phyloP scores from a whole-genome alignment of 2,797 vertebrate genomes.

The Urosaurus nigricauda region DNA sequence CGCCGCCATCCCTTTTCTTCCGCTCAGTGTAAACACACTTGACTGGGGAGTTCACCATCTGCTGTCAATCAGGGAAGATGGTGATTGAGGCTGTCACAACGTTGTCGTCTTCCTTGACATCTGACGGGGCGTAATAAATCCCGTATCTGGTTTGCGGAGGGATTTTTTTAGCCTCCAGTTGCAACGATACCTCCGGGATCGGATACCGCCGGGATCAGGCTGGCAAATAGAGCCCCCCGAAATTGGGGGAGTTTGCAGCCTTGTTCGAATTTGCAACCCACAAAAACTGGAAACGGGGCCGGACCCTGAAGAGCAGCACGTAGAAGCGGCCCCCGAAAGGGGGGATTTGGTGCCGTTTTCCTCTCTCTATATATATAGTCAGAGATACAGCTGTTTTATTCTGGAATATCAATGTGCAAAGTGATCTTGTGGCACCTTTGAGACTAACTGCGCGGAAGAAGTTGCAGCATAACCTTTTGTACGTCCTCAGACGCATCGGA shows the following conservation, averaged over 20 bases:
- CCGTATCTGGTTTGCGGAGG: not conserved
- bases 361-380: not conserved
- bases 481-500: no score
- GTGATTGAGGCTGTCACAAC: slow-evolving; percentile 24
- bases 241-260: no score
- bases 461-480: no score
- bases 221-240: rapidly evolving
- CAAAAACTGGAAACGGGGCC: no score
- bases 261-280: no score
- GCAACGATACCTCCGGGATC: not conserved
- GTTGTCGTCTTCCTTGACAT: not conserved
- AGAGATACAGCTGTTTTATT: no score
- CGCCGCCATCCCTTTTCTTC: not conserved
- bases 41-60: slow-evolving; percentile 8
- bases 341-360: not conserved
- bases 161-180: not conserved
- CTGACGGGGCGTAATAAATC: slow-evolving; percentile 5
- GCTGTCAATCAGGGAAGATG: slow-evolving; percentile 11
- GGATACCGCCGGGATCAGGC: not conserved
- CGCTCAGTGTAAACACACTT: slow-evolving; percentile 19
- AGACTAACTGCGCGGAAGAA: no score
- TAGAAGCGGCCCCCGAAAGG: no score
- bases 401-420: no score
- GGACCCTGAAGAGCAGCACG: no score
- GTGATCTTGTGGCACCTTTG: no score